Conservation (phyloP, 1,140 invertebrate species). For the Argopecten irradians region DNA sequence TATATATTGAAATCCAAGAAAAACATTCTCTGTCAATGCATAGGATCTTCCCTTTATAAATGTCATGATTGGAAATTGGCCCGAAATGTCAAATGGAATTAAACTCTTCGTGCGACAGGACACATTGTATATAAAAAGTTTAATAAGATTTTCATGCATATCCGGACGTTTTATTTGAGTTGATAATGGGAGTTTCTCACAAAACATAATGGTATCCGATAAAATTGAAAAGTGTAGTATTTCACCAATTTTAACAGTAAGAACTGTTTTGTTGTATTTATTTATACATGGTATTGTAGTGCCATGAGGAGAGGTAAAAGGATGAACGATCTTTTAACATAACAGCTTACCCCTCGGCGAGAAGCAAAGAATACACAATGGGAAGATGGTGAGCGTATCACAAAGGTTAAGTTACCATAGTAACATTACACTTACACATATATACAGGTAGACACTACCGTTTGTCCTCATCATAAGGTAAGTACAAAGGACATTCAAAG, state of each 20-base stretch:
- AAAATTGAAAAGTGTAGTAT: neutral
- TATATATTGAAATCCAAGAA: neutral
- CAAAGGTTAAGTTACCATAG: neutral
- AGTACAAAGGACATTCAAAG: neutral
- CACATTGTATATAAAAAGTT: neutral
- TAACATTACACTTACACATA: neutral
- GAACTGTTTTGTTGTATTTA: slow-evolving; percentile 13
- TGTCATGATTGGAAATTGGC: slow-evolving; percentile 10
- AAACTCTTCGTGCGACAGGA: neutral
- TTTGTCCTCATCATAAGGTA: neutral
- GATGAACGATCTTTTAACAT: neutral
- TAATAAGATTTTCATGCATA: slow-evolving; percentile 4
- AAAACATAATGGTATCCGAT: neutral
- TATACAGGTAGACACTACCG: neutral
- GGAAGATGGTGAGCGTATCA: neutral
- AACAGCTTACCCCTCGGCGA: neutral
- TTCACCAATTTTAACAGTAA: neutral
- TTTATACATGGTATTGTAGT: neutral
- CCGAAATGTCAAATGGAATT: neutral
- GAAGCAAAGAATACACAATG: slow-evolving; percentile 6
- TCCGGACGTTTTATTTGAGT: neutral
- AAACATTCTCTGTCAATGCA: neutral
- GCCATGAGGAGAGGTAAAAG: neutral
- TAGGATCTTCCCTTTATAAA: neutral
- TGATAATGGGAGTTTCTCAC: neutral